Evolutionary conservation across 2,113 vertebrate genomes (phyloP).

Genomic region (Cheirogaleus medius): DNA sequence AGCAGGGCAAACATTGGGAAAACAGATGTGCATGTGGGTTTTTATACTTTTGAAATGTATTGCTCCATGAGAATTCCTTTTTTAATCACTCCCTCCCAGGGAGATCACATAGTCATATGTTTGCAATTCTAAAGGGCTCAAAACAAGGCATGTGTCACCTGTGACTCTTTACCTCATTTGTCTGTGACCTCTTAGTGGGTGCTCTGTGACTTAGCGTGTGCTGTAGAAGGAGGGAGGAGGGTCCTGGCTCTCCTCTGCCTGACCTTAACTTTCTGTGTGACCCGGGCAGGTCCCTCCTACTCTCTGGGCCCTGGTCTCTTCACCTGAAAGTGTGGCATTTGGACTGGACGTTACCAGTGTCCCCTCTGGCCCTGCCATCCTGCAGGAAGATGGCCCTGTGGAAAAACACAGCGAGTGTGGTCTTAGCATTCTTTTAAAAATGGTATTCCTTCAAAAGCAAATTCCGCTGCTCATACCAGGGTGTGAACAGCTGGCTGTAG

Average conservation of each 20-base stretch:
- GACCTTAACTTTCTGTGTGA: neutral
- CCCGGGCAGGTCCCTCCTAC: neutral
- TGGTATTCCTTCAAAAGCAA: neutral
- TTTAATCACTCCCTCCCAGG: neutral
- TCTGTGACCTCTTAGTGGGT: neutral
- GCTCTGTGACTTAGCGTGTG: neutral
- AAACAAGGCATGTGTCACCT: neutral
- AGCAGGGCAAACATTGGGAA: constrained; percentile 15
- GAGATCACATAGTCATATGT: neutral
- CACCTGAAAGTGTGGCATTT: neutral
- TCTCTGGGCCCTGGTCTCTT: neutral
- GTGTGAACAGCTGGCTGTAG: neutral
- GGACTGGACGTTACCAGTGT: neutral
- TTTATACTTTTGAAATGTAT: constrained; percentile 43
- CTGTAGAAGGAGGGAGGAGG: neutral
- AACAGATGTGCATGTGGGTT: constrained; percentile 11
- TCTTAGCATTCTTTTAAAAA: neutral
- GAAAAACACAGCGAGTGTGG: neutral
- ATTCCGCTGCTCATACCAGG: too few species aligned
- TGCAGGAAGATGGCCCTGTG: neutral
- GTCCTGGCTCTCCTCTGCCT: neutral
- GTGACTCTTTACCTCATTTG: neutral
- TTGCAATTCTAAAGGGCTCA: constrained; percentile 17
- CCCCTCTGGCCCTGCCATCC: neutral
- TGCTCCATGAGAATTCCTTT: constrained; percentile 24